Evolutionary conservation across 2,113 vertebrate species (phyloP).

Genomic region (Dromiciops gliroides): DNA sequence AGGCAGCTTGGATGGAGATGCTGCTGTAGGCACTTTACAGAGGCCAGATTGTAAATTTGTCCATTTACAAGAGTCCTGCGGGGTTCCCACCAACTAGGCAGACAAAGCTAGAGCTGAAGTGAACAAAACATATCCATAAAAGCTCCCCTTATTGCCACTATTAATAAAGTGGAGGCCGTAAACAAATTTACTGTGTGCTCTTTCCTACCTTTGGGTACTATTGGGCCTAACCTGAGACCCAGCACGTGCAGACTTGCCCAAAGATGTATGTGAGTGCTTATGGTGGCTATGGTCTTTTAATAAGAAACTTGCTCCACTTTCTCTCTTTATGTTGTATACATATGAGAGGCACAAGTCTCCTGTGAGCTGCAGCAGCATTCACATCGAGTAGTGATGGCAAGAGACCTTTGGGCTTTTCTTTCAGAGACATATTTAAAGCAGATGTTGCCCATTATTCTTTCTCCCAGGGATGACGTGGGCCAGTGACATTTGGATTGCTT

Average conservation of each 20-base stretch:
- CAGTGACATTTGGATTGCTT: slow-evolving; percentile 64
- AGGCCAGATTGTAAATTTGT: slow-evolving; percentile 83
- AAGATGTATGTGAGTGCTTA: neutral
- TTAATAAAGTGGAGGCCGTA: slow-evolving; percentile 79
- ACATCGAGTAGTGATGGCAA: slow-evolving; percentile 27
- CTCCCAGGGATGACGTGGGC: slow-evolving; percentile 36
- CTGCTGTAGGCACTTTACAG: slow-evolving; percentile 79
- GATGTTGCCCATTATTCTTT: slow-evolving; percentile 64
- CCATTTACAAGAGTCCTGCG: slow-evolving; percentile 81
- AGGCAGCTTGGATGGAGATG: slow-evolving; percentile 77
- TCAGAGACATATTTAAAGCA: slow-evolving; percentile 48
- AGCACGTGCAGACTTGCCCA: neutral
- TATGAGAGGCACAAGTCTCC: neutral
- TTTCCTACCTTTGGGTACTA: slow-evolving; percentile 62
- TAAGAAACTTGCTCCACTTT: neutral
- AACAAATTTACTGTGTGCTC: slow-evolving; percentile 72
- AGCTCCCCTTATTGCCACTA: slow-evolving; percentile 72
- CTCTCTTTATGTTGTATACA: neutral
- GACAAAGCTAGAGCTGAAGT: slow-evolving; percentile 74
- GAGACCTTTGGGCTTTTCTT: slow-evolving; percentile 29
- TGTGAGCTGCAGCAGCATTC: slow-evolving; percentile 40
- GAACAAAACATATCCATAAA: slow-evolving; percentile 79
- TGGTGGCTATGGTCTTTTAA: neutral
- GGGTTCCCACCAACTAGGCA: slow-evolving; percentile 77
- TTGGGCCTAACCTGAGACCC: slow-evolving; percentile 1